These are phyloP conservation scores for Thalassarche chlororhynchos DNA, from an alignment of 2,113 vertebrate genomes.

Conservation along the genomic window DNA sequence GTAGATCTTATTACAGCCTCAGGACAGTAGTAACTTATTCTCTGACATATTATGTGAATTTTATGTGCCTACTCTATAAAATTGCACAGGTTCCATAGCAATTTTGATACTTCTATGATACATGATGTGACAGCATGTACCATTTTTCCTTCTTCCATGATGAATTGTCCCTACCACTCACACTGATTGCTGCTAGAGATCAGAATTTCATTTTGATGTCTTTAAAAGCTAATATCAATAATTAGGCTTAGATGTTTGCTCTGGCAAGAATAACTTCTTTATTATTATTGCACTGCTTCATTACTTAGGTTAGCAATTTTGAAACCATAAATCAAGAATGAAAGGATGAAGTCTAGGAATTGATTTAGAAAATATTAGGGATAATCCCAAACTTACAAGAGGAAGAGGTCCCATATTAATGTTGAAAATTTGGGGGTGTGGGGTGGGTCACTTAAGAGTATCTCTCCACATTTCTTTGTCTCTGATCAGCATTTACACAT, in stretches of 20 bases:
- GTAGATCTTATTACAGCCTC: constrained; percentile 79
- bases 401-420: not conserved
- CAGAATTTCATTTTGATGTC: constrained; percentile 23
- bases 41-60: constrained; percentile 80
- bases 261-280: not conserved
- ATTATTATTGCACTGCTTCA: not conserved
- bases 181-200: constrained; percentile 15
- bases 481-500: not conserved
- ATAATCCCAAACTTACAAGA: not conserved
- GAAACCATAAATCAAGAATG: not conserved
- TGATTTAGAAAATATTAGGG: not conserved
- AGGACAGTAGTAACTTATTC: constrained; percentile 80
- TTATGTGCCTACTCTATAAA: constrained; percentile 76
- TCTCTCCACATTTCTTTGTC: not conserved
- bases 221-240: constrained; percentile 23
- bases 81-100: constrained; percentile 79
- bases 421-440: not conserved
- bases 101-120: constrained; percentile 72
- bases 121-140: constrained; percentile 66
- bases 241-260: constrained; percentile 40
- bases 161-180: constrained; percentile 31
- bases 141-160: constrained; percentile 59
- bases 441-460: rapidly evolving
- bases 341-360: not conserved
- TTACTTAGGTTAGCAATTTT: not conserved